phyloP scores from a whole-genome alignment of 2,888 invertebrate genomes.

The Adela reaumurella region DNA sequence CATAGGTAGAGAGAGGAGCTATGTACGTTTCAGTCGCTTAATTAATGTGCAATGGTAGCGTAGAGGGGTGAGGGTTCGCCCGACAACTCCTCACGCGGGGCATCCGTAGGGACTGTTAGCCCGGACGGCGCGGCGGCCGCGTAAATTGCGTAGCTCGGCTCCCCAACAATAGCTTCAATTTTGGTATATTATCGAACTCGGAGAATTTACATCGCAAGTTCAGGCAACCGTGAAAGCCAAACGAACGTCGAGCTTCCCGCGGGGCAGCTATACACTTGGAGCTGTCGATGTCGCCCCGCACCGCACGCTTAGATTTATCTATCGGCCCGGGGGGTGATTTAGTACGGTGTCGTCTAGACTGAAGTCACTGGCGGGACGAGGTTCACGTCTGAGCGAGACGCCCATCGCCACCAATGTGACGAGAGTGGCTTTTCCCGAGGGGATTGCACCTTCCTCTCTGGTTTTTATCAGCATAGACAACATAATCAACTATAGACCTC shows the following conservation, averaged over 20 bases:
- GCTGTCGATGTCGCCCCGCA: not conserved
- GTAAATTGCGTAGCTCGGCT: constrained; percentile 36
- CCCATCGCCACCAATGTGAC: no score
- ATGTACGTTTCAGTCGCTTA: constrained; percentile 50
- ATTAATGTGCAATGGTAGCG: constrained; percentile 52
- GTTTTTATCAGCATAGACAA: no score
- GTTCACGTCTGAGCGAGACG: no score
- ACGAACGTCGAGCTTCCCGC: not conserved
- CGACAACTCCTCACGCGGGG: no score
- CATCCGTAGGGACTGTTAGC: not conserved
- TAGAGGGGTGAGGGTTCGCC: constrained; percentile 12
- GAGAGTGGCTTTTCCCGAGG: no score
- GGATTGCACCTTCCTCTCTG: no score
- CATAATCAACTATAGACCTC: no score
- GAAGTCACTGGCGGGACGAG: no score
- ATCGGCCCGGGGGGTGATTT: no score
- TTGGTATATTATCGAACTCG: constrained; percentile 24
- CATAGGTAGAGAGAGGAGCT: constrained; percentile 37
- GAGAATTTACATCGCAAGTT: not conserved
- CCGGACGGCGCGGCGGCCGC: constrained; percentile 22
- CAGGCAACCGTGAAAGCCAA: constrained; percentile 1
- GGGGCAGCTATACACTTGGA: not conserved
- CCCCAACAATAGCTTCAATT: constrained; percentile 40
- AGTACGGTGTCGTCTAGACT: no score
- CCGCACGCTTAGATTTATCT: not conserved